A percentile compares a stretch with the other conserved stretches of the same genome.
Conservation (phyloP, 2,888 invertebrate genomes). For the Ariolimax columbianus region DNA sequence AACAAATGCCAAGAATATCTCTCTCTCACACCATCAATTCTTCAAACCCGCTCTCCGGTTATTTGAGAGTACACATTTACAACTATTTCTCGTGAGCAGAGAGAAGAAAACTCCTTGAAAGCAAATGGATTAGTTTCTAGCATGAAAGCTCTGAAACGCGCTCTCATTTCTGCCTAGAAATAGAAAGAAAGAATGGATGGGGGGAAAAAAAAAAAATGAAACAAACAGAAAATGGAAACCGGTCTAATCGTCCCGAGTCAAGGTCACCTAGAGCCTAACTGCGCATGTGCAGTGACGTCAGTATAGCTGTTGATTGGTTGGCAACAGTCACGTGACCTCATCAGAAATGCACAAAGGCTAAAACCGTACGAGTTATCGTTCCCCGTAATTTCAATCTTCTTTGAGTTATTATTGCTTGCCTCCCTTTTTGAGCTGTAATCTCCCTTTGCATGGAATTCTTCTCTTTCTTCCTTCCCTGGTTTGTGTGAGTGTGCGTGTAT, state of each 20-base stretch:
- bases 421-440: slow-evolving; percentile 15
- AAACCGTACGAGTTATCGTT: slow-evolving; percentile 9
- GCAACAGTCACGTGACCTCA: slow-evolving; percentile 35
- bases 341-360: slow-evolving; percentile 32
- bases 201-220: neutral
- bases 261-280: slow-evolving; percentile 40
- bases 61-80: too few relatives aligned
- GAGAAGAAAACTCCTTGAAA: neutral
- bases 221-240: neutral
- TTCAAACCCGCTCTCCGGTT: too few relatives aligned
- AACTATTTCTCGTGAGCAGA: neutral
- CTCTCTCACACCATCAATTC: too few relatives aligned
- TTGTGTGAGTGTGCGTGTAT: too few relatives aligned
- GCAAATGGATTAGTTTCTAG: slow-evolving; percentile 7
- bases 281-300: slow-evolving; percentile 44
- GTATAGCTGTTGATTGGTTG: slow-evolving; percentile 27
- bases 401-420: neutral
- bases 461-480: neutral
- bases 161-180: neutral
- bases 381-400: slow-evolving; percentile 18
- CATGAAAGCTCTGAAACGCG: slow-evolving; percentile 6
- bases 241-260: slow-evolving; percentile 26
- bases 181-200: slow-evolving; percentile 11
- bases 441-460: neutral
- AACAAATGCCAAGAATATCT: too few relatives aligned